Conservation (phyloP, 2,113 vertebrate genomes). For the Poeciliopsis occidentalis region DNA sequence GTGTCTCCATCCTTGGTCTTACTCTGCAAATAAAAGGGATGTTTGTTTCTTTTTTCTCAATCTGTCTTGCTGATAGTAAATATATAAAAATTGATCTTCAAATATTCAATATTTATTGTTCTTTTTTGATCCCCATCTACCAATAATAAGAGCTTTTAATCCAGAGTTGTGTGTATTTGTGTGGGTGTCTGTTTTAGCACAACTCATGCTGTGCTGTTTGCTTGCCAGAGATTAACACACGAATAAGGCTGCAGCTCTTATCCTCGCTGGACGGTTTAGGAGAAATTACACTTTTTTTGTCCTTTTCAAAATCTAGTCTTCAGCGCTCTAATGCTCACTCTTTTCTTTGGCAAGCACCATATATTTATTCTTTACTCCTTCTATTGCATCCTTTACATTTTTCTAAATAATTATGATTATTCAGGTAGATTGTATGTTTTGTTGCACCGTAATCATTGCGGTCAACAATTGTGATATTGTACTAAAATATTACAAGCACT, state of each 20-base stretch:
- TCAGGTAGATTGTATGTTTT: background rate
- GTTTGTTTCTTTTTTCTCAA: too few relatives aligned
- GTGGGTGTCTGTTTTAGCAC: background rate
- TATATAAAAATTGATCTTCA: background rate
- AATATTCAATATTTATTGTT: background rate
- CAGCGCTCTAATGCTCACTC: background rate
- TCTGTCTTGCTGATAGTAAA: too few relatives aligned
- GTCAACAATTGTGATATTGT: background rate
- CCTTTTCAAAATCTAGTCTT: conserved; percentile 1
- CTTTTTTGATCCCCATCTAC: background rate
- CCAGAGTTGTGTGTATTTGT: background rate
- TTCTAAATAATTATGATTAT: background rate
- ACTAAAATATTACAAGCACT: background rate
- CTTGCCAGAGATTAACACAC: conserved; percentile 43
- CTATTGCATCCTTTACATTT: background rate
- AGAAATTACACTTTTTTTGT: conserved; percentile 15
- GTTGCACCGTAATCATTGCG: background rate
- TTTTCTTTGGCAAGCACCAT: background rate
- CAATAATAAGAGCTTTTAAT: background rate
- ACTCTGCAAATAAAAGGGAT: too few relatives aligned
- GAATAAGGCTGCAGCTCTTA: conserved; percentile 25
- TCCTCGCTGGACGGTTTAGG: conserved; percentile 29
- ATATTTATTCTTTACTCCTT: background rate
- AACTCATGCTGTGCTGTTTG: background rate
- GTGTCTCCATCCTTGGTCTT: too few relatives aligned